phyloP scores from a whole-genome alignment of 2,888 invertebrate species.

The Perizoma affinitatum region DNA sequence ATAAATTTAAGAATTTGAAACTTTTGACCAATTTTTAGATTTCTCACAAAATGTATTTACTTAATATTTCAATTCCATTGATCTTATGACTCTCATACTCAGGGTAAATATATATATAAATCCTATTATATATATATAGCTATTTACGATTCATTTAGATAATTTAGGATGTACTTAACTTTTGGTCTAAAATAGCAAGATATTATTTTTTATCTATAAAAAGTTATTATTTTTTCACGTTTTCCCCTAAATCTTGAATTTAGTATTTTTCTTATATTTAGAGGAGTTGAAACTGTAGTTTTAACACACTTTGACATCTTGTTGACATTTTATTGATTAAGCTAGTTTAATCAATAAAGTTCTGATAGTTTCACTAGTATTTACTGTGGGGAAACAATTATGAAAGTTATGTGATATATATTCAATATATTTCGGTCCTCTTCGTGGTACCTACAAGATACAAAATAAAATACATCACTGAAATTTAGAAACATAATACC shows the following conservation, averaged over 20 bases:
- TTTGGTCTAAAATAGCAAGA: constrained; percentile 68
- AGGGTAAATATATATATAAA: constrained; percentile 72
- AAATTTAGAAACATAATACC: too few species aligned
- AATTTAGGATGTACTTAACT: constrained; percentile 56
- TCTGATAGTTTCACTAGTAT: constrained; percentile 67
- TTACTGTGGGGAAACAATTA: constrained; percentile 43
- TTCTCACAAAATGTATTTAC: constrained; percentile 55
- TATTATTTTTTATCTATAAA: constrained; percentile 42
- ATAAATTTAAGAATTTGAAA: constrained; percentile 70
- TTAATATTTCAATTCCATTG: constrained; percentile 56
- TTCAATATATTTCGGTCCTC: constrained; percentile 23
- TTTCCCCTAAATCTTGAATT: constrained; percentile 48
- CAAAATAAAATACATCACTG: too few species aligned
- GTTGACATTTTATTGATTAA: constrained; percentile 66
- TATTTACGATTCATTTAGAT: constrained; percentile 61
- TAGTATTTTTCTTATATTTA: constrained; percentile 63
- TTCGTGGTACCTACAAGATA: not conserved
- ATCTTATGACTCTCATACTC: constrained; percentile 81
- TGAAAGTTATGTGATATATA: constrained; percentile 35
- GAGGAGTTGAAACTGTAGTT: constrained; percentile 57
- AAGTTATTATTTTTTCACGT: constrained; percentile 41
- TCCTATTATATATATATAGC: constrained; percentile 58
- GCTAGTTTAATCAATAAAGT: too few species aligned
- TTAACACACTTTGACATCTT: constrained; percentile 58
- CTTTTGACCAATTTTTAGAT: constrained; percentile 75